Evolutionary conservation across 1,140 invertebrate genomes (phyloP), one percentile per base, ranked within the genome.

Genomic region (Formica selysi): DNA sequence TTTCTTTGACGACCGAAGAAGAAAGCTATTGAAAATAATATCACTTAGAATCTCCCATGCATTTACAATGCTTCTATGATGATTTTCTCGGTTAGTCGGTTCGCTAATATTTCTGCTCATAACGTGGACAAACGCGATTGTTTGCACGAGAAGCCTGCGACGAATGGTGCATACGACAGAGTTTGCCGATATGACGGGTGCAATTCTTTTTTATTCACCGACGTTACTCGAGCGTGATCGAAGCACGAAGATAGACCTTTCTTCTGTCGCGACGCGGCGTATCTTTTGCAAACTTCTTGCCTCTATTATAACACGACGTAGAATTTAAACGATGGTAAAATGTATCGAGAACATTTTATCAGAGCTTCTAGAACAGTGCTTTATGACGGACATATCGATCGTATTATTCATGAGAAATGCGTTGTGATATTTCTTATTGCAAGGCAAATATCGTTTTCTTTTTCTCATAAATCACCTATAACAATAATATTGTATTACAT

Each of bases 31-130:
- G 44, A 64, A 74, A 85, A 90, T 88, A 80, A 67, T 41, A 51
- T 36, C 22, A 41, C 54, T 89, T 79, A 71, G 87, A 79, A 90
- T 87, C 67, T 76, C 76, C 83, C 87, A 88, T 90, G 62, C 22
- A 29, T 29, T 29, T 29, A 1, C 26, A 29, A 29, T 29, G 26
- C 48, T 59, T 59, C 51, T 51, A 51, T 10, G 44, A 26, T 68
- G 64, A 59, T 64, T 86, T 79, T 86, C 73, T 68, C 62, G 76
- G 1, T 78, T 76, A 36, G 26, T 5, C 19, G 44, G 48, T 32
- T 78, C 64, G 38, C 8, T 19, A 48, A 76, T 62, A 85, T 85
- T 65, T 79, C 79, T 85, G 62, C 48, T 29, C 74, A 67, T 78
- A 85, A 61, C 38, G 64, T 61, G 64, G 26, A 79, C 51, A 70